Evolutionary conservation across 2,888 invertebrate species (phyloP).

Genomic region (Gastrophysa polygoni): DNA sequence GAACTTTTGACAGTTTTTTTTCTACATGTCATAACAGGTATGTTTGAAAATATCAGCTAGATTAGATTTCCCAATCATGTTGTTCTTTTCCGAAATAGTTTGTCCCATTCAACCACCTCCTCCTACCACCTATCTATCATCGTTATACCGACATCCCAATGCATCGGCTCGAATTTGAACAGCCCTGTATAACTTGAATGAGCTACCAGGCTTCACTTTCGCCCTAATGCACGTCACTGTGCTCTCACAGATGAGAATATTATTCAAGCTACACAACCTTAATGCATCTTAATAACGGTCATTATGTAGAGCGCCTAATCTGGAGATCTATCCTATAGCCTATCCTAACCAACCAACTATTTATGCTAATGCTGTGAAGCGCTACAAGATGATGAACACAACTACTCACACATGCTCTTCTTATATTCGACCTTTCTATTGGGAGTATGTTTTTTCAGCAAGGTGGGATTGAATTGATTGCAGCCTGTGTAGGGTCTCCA

Average conservation of each 20-base stretch:
- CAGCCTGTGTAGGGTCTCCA: constrained; percentile 16
- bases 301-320: constrained; percentile 45
- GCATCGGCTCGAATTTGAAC: no score
- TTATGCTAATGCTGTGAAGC: constrained; percentile 38
- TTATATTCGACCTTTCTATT: constrained; percentile 8
- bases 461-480: constrained; percentile 16
- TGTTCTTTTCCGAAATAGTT: no score
- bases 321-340: constrained; percentile 35
- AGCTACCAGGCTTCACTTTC: constrained; percentile 15
- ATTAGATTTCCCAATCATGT: no score
- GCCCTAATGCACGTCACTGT: constrained; percentile 19
- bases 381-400: constrained; percentile 26
- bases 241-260: constrained; percentile 48
- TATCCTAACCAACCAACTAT: constrained; percentile 26
- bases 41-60: no score
- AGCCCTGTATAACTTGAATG: no score
- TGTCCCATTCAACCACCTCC: no score
- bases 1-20: no score
- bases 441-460: neutral
- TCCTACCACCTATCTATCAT: no score
- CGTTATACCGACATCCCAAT: no score
- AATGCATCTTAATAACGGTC: constrained; percentile 51
- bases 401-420: constrained; percentile 5
- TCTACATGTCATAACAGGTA: no score
- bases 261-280: constrained; percentile 49